Evolutionary conservation across 1,140 invertebrate species (phyloP).

Genomic region (Macrocentrus cingulum): DNA sequence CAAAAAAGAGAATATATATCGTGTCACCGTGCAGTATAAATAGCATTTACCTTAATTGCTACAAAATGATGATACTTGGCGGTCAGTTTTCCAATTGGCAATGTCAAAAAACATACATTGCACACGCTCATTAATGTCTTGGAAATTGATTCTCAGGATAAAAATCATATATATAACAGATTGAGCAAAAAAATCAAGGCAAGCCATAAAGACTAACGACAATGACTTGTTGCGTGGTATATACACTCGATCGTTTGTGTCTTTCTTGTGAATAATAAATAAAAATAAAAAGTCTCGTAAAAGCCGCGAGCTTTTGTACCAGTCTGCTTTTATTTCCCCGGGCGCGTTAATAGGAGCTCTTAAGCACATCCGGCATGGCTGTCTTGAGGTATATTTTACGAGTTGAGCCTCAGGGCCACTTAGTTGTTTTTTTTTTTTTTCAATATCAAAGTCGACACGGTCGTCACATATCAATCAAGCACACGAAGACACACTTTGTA

Average conservation of each 20-base stretch:
- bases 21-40: conserved; percentile 14
- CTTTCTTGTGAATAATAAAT: background rate
- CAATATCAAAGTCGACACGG: background rate
- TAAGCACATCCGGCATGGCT: conserved; percentile 10
- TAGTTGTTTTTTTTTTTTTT: background rate
- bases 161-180: conserved; percentile 1
- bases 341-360: background rate
- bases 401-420: background rate
- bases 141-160: conserved; percentile 21
- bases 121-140: conserved; percentile 15
- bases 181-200: background rate
- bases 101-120: background rate
- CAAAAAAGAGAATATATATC: conserved; percentile 12
- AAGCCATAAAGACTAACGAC: conserved; percentile 1
- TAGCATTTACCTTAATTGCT: conserved; percentile 25
- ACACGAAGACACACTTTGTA: no score
- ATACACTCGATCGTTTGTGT: background rate
- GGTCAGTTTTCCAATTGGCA: background rate
- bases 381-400: background rate
- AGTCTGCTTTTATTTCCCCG: background rate
- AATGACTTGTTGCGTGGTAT: background rate
- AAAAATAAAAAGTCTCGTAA: background rate
- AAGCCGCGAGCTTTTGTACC: background rate
- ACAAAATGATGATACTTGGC: conserved; percentile 2
- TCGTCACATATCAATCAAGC: no score